Percentiles rank a stretch among this genome's conserved stretches.
Evolutionary conservation across 2,797 vertebrate genomes (phyloP).

Genomic region (Hydrophis major): DNA sequence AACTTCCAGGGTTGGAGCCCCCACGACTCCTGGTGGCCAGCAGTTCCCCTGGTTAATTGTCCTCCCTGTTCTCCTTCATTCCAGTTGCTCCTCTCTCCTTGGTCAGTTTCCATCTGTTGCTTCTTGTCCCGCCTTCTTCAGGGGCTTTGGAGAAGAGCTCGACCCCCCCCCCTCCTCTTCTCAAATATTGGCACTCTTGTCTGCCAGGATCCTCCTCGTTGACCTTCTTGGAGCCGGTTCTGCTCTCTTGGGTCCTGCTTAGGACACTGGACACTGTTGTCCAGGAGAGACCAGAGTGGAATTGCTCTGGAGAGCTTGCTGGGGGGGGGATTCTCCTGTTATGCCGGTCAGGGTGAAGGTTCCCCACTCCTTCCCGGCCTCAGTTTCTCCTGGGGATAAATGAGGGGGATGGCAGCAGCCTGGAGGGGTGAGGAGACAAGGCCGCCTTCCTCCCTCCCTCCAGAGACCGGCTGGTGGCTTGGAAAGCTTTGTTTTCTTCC

Average conservation of each 20-base stretch:
- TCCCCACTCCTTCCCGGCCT: background rate
- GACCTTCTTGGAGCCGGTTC: background rate
- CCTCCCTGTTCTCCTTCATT: rapidly evolving
- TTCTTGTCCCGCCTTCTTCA: background rate
- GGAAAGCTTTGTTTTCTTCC: background rate
- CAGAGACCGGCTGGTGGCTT: background rate
- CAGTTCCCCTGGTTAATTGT: background rate
- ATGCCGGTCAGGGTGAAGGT: background rate
- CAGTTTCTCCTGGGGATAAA: no score
- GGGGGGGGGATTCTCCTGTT: background rate
- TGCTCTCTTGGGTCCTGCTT: background rate
- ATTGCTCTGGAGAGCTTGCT: background rate
- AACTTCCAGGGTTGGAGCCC: background rate
- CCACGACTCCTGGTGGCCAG: background rate
- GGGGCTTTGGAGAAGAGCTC: background rate
- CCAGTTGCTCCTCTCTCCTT: background rate
- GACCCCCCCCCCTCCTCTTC: background rate
- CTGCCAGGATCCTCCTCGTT: background rate
- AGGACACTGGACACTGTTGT: background rate
- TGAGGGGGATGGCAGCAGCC: background rate
- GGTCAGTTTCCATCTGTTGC: rapidly evolving
- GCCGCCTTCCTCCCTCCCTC: background rate
- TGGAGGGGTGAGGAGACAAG: background rate
- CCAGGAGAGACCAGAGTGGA: background rate
- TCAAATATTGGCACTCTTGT: background rate